Conservation (phyloP, 37 sponge, comb jelly and placozoan species). For the Tethya wilhelma region DNA sequence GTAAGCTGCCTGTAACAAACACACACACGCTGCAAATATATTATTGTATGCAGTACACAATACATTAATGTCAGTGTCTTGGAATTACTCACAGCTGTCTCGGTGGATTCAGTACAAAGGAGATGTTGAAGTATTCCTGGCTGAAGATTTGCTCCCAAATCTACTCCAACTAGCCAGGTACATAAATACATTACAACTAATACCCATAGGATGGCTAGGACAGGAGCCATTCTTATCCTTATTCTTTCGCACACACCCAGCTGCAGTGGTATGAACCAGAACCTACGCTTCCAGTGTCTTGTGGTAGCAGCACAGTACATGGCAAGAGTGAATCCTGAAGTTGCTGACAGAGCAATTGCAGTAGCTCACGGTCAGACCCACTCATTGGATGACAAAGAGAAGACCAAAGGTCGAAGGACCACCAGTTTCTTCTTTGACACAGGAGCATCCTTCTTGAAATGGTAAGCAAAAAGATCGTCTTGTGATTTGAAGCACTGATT, state of each 20-base stretch:
- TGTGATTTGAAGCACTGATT: no score
- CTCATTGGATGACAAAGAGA: background rate
- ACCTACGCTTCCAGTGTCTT: slow-evolving; percentile 17
- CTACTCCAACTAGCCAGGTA: slow-evolving; percentile 55
- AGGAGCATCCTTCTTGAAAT: slow-evolving; percentile 57
- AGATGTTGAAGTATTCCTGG: slow-evolving; percentile 48
- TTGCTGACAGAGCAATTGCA: slow-evolving; percentile 56
- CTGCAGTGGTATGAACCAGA: background rate
- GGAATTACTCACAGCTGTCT: slow-evolving; percentile 22
- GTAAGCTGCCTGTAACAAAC: slow-evolving; percentile 9
- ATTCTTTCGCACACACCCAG: slow-evolving; percentile 2
- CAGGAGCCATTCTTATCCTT: background rate
- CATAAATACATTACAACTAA: no score
- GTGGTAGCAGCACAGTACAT: slow-evolving; percentile 56
- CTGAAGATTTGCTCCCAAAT: slow-evolving; percentile 57
- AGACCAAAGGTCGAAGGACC: slow-evolving; percentile 43
- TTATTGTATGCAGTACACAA: background rate
- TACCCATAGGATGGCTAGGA: background rate
- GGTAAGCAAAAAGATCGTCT: slow-evolving; percentile 24
- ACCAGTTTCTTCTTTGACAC: slow-evolving; percentile 52
- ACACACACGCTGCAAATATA: no score
- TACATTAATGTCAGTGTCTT: background rate
- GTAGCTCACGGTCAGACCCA: slow-evolving; percentile 13
- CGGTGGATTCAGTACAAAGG: slow-evolving; percentile 43
- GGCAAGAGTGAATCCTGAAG: slow-evolving; percentile 57